These are phyloP conservation scores for Pristionchus japonicus DNA, from an alignment of 2,888 invertebrate genomes.

Conservation along the genomic window DNA sequence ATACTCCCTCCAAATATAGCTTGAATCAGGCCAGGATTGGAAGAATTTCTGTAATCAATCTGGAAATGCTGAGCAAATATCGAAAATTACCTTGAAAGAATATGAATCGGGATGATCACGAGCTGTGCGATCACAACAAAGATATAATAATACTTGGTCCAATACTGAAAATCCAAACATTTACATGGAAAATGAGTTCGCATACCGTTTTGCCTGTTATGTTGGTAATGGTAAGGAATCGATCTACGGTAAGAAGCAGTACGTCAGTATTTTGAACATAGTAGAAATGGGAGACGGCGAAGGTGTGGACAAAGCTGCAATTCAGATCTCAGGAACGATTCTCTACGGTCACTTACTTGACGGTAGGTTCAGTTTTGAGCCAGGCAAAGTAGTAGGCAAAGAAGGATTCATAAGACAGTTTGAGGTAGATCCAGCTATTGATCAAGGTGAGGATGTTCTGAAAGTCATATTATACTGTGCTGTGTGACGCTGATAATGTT, in stretches of 20 bases:
- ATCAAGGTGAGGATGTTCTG: neutral
- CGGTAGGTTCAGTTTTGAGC: neutral
- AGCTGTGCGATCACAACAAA: neutral
- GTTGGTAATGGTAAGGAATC: neutral
- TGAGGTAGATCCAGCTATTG: neutral
- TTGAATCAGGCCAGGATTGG: neutral
- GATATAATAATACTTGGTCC: neutral
- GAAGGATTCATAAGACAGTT: neutral
- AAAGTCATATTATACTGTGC: no score
- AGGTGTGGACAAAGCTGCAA: neutral
- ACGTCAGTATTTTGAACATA: neutral
- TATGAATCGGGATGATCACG: neutral
- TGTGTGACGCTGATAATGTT: no score
- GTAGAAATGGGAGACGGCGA: neutral
- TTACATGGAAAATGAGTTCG: no score
- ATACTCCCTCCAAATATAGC: neutral
- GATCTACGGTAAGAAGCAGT: neutral
- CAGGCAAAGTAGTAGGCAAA: neutral
- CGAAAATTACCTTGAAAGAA: neutral
- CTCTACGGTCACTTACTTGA: neutral
- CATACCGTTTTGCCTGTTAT: neutral
- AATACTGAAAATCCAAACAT: neutral
- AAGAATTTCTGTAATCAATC: neutral
- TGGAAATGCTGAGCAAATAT: neutral
- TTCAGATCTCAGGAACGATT: no score